A percentile compares a stretch with the other conserved stretches of the same genome.
Evolutionary conservation across 2,797 vertebrate genomes (phyloP).

Genomic region (Emys orbicularis): DNA sequence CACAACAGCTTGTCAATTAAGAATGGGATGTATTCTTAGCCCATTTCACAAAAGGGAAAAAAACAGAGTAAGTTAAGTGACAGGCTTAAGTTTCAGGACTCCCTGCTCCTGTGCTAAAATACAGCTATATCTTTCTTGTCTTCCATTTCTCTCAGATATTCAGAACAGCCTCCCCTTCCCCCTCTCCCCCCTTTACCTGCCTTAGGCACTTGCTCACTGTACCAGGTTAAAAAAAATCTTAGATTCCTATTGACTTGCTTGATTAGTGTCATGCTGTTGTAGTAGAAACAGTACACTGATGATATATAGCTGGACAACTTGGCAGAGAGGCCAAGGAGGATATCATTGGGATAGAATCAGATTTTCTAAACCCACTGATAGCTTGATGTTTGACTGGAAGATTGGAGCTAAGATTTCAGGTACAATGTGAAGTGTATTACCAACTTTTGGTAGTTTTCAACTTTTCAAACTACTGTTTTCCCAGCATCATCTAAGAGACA

Average conservation of each 20-base stretch:
- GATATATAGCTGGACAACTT: neutral
- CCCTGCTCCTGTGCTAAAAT: accelerated
- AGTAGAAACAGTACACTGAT: neutral
- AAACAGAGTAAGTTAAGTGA: accelerated
- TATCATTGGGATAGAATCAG: neutral
- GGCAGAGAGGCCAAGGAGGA: neutral
- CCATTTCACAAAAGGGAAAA: accelerated
- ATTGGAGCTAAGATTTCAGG: neutral
- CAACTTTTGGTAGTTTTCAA: neutral
- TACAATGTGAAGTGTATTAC: accelerated
- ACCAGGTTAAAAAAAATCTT: neutral
- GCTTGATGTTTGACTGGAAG: no score
- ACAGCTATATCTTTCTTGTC: neutral
- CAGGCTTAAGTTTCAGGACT: neutral
- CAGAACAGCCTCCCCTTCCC: accelerated
- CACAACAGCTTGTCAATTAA: neutral
- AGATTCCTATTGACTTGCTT: neutral
- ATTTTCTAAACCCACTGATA: neutral
- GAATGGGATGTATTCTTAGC: neutral
- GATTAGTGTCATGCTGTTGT: neutral
- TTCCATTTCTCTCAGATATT: neutral
- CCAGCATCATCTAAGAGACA: neutral
- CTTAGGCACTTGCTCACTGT: neutral
- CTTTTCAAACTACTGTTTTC: neutral
- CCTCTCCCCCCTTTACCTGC: neutral